Percentiles rank a stretch among this genome's conserved stretches.
phyloP scores from a whole-genome alignment of 2,797 vertebrate genomes.

The Okamejei kenojei region DNA sequence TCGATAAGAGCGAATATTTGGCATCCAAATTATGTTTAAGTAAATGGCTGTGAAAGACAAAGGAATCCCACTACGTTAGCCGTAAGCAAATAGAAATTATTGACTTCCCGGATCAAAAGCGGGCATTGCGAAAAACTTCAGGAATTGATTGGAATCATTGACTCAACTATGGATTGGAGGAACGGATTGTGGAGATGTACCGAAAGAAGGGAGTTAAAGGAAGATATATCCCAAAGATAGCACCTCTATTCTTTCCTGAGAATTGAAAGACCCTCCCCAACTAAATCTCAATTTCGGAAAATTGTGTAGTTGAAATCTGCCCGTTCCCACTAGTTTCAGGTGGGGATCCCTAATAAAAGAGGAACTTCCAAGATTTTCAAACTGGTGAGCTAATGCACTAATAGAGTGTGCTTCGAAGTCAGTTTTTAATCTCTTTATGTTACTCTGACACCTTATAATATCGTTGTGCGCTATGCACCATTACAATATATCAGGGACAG shows the following conservation, averaged over 20 bases:
- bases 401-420: not conserved
- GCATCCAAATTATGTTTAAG: not conserved
- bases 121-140: not conserved
- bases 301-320: not conserved
- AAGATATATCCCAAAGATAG: not conserved
- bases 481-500: not conserved
- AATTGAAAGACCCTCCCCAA: not conserved
- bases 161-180: not conserved
- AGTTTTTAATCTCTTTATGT: not conserved
- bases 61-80: not conserved
- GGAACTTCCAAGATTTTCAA: not conserved
- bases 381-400: not conserved
- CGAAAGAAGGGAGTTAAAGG: not conserved
- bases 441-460: no score
- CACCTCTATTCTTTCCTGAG: not conserved
- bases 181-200: not conserved
- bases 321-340: not conserved
- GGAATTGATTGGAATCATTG: not conserved
- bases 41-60: not conserved
- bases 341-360: not conserved
- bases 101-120: not conserved
- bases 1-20: not conserved
- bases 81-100: not conserved
- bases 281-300: not conserved
- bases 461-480: not conserved